Percentiles rank a stretch among this genome's conserved stretches.
These are phyloP conservation scores for Falco naumanni DNA, from an alignment of 2,797 vertebrate genomes.

Conservation along the genomic window DNA sequence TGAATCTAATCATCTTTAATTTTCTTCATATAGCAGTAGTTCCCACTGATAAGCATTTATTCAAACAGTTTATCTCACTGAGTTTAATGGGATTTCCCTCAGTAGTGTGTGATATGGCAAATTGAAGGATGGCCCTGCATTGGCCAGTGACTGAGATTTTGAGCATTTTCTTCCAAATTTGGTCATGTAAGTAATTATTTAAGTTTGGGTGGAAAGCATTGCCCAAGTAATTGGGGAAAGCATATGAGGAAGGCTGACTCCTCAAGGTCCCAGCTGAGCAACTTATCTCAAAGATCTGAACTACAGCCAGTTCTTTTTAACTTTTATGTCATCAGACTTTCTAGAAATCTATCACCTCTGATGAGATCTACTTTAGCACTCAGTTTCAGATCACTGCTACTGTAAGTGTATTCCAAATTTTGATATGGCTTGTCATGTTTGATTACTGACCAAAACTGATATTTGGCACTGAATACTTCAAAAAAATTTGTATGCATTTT, in stretches of 20 bases:
- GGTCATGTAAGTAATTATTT: not conserved
- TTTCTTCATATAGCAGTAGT: not conserved
- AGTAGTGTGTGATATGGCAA: not conserved
- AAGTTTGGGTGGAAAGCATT: not conserved
- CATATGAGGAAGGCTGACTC: not conserved
- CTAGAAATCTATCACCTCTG: not conserved
- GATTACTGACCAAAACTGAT: not conserved
- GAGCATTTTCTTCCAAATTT: not conserved
- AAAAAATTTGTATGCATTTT: not conserved
- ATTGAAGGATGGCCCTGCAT: not conserved
- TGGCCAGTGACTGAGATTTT: not conserved
- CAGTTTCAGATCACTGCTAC: not conserved
- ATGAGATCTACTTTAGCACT: not conserved
- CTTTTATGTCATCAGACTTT: not conserved
- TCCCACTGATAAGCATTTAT: not conserved
- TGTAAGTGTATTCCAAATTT: not conserved
- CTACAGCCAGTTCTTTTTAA: not conserved
- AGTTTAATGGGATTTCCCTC: not conserved
- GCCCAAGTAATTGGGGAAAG: not conserved
- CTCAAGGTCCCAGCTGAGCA: not conserved
- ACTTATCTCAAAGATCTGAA: not conserved
- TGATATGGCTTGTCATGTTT: not conserved
- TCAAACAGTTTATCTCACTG: not conserved
- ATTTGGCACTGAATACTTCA: not conserved
- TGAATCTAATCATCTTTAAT: not conserved